phyloP scores from a whole-genome alignment of 2,113 vertebrate genomes.

The pig (Sus scrofa) region DNA sequence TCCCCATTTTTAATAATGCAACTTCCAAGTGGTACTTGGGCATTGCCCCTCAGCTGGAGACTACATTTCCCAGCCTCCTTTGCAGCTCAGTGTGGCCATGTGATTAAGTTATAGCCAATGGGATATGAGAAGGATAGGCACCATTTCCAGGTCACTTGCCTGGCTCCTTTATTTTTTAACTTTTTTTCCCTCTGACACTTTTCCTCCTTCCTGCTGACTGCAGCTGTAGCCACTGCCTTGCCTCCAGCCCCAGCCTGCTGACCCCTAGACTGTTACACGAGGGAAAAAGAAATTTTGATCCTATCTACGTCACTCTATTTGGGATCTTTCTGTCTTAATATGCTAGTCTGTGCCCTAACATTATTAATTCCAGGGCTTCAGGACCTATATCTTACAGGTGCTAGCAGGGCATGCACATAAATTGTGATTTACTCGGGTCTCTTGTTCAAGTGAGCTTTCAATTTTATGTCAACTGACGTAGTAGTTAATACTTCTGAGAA shows the following conservation, averaged over 20 bases:
- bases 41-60: not conserved
- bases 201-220: not conserved
- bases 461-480: not conserved
- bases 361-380: not conserved
- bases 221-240: not conserved
- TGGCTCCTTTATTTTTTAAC: not conserved
- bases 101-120: not conserved
- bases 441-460: not conserved
- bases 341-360: not conserved
- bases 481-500: not conserved
- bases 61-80: slow-evolving; percentile 43
- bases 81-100: not conserved
- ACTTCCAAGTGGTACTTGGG: not conserved
- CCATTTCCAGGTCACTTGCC: not conserved
- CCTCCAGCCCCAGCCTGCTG: not conserved
- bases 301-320: not conserved
- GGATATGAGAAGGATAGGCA: not conserved
- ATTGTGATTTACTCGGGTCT: not conserved
- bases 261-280: not conserved
- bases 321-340: slow-evolving; percentile 2
- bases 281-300: not conserved
- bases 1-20: slow-evolving; percentile 3
- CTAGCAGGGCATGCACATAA: not conserved
- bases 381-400: not conserved
- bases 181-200: not conserved